phyloP scores from a whole-genome alignment of 2,797 vertebrate species.

The Vespertilio murinus region DNA sequence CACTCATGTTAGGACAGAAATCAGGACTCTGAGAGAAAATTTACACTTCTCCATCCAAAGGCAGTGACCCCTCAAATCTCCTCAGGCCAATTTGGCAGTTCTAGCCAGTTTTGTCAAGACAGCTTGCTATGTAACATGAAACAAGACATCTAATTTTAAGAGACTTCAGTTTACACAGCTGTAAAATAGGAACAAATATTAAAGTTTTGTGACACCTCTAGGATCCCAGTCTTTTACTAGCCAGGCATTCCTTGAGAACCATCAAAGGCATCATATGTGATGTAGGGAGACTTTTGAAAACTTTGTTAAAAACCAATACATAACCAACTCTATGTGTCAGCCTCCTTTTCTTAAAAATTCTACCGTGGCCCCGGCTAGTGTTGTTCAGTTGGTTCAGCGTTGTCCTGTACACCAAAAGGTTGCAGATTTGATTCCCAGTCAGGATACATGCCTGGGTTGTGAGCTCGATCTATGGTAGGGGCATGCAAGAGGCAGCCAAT shows the following conservation, averaged over 20 bases:
- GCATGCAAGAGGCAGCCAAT: neutral
- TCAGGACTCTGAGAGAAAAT: neutral
- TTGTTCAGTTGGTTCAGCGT: neutral
- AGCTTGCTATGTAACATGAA: neutral
- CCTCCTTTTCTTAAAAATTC: constrained; percentile 12
- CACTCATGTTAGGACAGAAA: neutral
- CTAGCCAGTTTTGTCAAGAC: neutral
- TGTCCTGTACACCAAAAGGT: neutral
- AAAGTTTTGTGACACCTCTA: neutral
- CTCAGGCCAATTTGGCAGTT: neutral
- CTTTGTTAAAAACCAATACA: neutral
- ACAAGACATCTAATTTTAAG: neutral
- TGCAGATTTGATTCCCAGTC: neutral
- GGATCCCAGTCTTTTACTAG: neutral
- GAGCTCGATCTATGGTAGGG: neutral
- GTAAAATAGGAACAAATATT: neutral
- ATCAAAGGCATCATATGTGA: neutral
- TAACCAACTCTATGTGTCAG: neutral
- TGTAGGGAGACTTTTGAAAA: neutral
- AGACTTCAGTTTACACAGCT: neutral
- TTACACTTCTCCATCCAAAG: rapidly evolving
- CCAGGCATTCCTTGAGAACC: neutral
- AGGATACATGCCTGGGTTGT: neutral
- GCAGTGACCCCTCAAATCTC: neutral
- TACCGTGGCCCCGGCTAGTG: neutral